phyloP scores from a whole-genome alignment of 2,797 vertebrate species.

The Psittacula echo region DNA sequence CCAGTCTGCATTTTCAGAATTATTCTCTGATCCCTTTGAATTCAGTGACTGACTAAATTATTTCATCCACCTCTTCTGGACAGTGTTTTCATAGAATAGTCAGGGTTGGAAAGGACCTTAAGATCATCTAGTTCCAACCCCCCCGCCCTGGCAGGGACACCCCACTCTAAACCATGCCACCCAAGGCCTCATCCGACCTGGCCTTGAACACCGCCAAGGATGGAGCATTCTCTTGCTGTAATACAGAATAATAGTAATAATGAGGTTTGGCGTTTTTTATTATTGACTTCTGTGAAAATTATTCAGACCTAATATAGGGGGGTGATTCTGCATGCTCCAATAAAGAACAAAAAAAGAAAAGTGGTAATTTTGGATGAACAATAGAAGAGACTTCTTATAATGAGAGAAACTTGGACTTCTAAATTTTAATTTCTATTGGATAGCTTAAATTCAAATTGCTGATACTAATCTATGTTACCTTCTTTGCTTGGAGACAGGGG shows the following conservation, averaged over 20 bases:
- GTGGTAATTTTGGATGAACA: background rate
- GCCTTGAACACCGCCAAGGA: too few relatives aligned
- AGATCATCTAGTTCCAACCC: too few relatives aligned
- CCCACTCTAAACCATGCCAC: too few relatives aligned
- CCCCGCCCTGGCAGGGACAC: too few relatives aligned
- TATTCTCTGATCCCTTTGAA: background rate
- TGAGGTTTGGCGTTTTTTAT: background rate
- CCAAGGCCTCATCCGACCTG: too few relatives aligned
- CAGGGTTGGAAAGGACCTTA: too few relatives aligned
- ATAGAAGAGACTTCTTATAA: background rate
- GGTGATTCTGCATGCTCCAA: background rate
- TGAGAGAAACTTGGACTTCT: background rate
- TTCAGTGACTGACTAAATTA: background rate
- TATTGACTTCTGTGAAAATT: background rate
- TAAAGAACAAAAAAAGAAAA: background rate
- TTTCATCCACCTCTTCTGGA: background rate
- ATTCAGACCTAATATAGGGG: background rate
- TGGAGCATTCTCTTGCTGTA: background rate
- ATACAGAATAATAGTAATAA: background rate
- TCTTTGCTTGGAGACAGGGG: background rate
- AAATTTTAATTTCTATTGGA: background rate
- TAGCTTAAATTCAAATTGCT: background rate
- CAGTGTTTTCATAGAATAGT: background rate
- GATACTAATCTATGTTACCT: background rate
- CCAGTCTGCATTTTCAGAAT: background rate